Evolutionary conservation across 2,797 vertebrate genomes (phyloP).

Genomic region (Euphonia xanthogaster): DNA sequence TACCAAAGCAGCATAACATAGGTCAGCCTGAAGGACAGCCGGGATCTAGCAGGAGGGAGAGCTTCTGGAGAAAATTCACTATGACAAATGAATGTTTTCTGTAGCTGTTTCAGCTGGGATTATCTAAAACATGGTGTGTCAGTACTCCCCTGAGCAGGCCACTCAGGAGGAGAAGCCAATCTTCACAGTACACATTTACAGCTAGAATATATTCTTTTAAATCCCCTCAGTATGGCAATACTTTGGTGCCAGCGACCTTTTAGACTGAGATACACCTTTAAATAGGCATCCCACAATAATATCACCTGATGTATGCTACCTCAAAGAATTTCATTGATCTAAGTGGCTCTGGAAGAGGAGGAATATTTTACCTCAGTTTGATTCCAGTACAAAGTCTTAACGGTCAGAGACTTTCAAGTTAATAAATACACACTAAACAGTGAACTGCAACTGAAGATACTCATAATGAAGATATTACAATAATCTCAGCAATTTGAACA

Average conservation of each 20-base stretch:
- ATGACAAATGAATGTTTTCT: neutral
- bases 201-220: neutral
- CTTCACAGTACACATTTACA: neutral
- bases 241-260: neutral
- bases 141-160: neutral
- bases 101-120: neutral
- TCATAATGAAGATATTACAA: neutral
- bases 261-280: neutral
- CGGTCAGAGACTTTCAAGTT: neutral
- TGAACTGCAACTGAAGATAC: neutral
- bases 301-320: neutral
- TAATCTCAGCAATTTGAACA: neutral
- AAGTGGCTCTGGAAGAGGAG: neutral
- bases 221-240: neutral
- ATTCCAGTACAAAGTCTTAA: neutral
- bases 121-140: neutral
- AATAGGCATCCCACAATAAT: neutral
- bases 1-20: neutral
- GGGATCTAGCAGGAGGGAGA: neutral
- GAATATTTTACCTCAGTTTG: neutral
- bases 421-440: neutral
- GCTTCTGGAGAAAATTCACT: neutral
- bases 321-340: neutral
- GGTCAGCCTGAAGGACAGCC: neutral
- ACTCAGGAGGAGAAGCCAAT: neutral